Evolutionary conservation across 2,113 vertebrate genomes (phyloP), one percentile per base, ranked within the genome.

Genomic region (Brachypteracias leptosomus): DNA sequence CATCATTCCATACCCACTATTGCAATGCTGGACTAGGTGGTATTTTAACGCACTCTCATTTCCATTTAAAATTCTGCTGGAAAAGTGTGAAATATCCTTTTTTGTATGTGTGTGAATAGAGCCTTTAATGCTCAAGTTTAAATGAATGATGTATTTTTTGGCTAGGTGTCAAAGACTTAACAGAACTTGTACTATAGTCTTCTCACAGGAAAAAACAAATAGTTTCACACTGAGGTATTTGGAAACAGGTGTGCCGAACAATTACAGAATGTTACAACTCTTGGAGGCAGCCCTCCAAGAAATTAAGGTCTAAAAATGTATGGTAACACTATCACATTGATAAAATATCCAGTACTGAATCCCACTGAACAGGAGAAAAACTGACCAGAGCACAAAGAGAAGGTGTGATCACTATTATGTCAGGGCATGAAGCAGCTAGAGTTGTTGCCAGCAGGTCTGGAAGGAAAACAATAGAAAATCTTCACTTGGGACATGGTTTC

Each of bases 161-260:
- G 98, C 98, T 40, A 71, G 40, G 49, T 89, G 97, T 97, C 98
- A 98, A 97, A 96, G 79, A 90, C 95, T 92, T 96, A 98, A 98
- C 97, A 98, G 97, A 98, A 95, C 95, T 97, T 80, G 93, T 90
- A 98, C 95, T 98, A 98, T 96, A 96, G 97, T 96, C 95, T 97
- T 97, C 95, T 94, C 86, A 96, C 79, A 96, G 96, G 96, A 97
- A 97, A 98, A 98, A 98, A 97, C 97, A 98, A 98, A 98, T 98
- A 98, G 96, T 98, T 98, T 97, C 97, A 97, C 96, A 97, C 96
- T 97, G 97, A 98, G 96, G 97, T 98, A 97, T 97, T 98, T 96
- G 96, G 95, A 97, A 98, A 95, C 98, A 98, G 98, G 98, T 98
- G 98, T 97, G 96, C 93, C 2, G 85, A 97, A 98, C 97, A 98